Conservation (phyloP, 2,797 vertebrate species). For the Sorex maritimensis region DNA sequence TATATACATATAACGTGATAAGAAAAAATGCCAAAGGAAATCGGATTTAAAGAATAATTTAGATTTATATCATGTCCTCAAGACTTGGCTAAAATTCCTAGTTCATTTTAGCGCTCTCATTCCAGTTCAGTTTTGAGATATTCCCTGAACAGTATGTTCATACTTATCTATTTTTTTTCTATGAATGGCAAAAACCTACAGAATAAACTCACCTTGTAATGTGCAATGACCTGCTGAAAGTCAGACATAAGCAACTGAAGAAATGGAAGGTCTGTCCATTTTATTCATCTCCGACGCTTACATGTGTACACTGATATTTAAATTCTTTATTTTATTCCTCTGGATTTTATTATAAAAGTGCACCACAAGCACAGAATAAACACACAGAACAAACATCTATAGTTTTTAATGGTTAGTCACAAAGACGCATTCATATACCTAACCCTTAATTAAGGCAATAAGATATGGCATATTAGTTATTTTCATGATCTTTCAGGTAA, state of each 20-base stretch:
- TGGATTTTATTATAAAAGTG: too few relatives aligned
- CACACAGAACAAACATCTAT: too few relatives aligned
- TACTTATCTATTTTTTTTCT: not conserved
- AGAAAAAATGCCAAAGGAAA: not conserved
- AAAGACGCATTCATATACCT: too few relatives aligned
- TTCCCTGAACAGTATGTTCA: not conserved
- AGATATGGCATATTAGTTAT: too few relatives aligned
- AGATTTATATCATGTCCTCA: constrained; percentile 11
- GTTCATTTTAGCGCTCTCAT: not conserved
- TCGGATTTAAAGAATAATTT: not conserved
- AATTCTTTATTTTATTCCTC: not conserved
- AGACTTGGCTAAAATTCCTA: not conserved
- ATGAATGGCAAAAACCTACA: not conserved
- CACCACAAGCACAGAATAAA: too few relatives aligned
- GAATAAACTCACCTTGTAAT: not conserved
- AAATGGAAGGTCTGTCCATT: not conserved
- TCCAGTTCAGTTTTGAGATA: too few relatives aligned
- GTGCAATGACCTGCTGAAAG: not conserved
- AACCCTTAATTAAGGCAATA: too few relatives aligned
- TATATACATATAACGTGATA: not conserved
- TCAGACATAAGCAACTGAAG: not conserved
- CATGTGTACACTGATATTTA: not conserved
- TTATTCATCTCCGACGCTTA: not conserved
- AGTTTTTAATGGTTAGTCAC: too few relatives aligned
- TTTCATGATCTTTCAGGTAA: too few relatives aligned